Conservation (phyloP, 2,797 vertebrate species). For the Amblyopsis hoosieri region DNA sequence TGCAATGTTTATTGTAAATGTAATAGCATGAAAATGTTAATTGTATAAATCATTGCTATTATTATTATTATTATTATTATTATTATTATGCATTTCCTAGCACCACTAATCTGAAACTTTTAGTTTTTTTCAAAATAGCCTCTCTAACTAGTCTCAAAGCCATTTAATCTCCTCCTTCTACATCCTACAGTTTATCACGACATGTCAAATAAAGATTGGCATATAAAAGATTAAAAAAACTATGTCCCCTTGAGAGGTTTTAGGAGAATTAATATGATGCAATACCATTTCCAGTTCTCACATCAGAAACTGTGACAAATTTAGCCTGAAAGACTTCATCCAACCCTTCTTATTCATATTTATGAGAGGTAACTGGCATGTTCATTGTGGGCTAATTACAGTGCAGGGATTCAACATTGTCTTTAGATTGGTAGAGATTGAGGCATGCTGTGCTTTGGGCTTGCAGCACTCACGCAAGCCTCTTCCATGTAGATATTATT, state of each 20-base stretch:
- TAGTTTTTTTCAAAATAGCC: no score
- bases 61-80: no score
- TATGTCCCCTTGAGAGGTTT: slow-evolving; percentile 63
- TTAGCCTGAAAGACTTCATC: slow-evolving; percentile 76
- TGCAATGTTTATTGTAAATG: no score
- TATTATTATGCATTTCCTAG: no score
- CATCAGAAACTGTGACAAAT: slow-evolving; percentile 73
- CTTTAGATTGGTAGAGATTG: slow-evolving; percentile 80
- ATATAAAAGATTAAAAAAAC: slow-evolving; percentile 76
- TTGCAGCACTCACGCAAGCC: slow-evolving; percentile 75
- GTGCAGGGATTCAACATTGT: slow-evolving; percentile 80
- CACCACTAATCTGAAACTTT: no score
- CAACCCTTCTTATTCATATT: slow-evolving; percentile 78
- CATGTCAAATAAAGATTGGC: slow-evolving; percentile 74
- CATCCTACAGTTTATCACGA: slow-evolving; percentile 61
- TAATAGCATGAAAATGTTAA: no score
- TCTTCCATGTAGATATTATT: slow-evolving; percentile 80
- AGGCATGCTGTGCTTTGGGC: slow-evolving; percentile 76
- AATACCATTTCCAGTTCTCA: slow-evolving; percentile 67
- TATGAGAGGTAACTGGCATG: slow-evolving; percentile 79
- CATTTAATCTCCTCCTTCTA: not conserved
- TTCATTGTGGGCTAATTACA: slow-evolving; percentile 82
- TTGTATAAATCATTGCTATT: no score
- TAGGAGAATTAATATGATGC: slow-evolving; percentile 74
- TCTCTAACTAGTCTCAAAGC: no score